Evolutionary conservation across 2,797 vertebrate species (phyloP).

Genomic region (Periparus ater): DNA sequence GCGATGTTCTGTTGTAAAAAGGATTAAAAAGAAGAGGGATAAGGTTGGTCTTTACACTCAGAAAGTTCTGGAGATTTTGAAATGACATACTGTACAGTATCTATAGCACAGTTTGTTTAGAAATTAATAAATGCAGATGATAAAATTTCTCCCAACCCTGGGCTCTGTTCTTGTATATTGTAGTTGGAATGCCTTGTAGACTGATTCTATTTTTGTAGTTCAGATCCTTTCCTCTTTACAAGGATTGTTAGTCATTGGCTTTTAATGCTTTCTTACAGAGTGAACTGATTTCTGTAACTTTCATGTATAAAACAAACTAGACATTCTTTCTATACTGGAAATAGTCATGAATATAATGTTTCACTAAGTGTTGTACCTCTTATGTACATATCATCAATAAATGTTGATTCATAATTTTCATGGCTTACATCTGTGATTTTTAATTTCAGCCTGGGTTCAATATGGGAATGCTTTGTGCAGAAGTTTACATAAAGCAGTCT

Average conservation of each 20-base stretch:
- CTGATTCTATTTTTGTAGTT: slow-evolving; percentile 66
- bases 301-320: slow-evolving; percentile 80
- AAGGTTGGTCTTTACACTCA: neutral
- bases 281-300: slow-evolving; percentile 85
- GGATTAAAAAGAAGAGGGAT: slow-evolving; percentile 4
- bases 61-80: neutral
- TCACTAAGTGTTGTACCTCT: slow-evolving; percentile 94
- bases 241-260: slow-evolving; percentile 63
- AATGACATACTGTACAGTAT: slow-evolving; percentile 30
- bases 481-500: neutral
- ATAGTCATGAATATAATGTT: slow-evolving; percentile 80
- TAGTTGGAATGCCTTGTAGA: slow-evolving; percentile 64
- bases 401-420: slow-evolving; percentile 93
- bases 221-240: slow-evolving; percentile 19
- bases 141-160: slow-evolving; percentile 43
- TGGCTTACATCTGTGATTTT: neutral
- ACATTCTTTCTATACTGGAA: slow-evolving; percentile 78
- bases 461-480: neutral
- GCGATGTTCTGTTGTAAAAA: neutral
- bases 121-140: slow-evolving; percentile 52
- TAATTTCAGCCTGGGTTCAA: neutral
- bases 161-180: slow-evolving; percentile 49
- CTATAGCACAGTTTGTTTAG: slow-evolving; percentile 46
- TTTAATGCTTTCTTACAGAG: slow-evolving; percentile 79
- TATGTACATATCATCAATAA: slow-evolving; percentile 98